These are phyloP conservation scores for Tapera naevia DNA, from an alignment of 2,797 vertebrate genomes.

Conservation along the genomic window DNA sequence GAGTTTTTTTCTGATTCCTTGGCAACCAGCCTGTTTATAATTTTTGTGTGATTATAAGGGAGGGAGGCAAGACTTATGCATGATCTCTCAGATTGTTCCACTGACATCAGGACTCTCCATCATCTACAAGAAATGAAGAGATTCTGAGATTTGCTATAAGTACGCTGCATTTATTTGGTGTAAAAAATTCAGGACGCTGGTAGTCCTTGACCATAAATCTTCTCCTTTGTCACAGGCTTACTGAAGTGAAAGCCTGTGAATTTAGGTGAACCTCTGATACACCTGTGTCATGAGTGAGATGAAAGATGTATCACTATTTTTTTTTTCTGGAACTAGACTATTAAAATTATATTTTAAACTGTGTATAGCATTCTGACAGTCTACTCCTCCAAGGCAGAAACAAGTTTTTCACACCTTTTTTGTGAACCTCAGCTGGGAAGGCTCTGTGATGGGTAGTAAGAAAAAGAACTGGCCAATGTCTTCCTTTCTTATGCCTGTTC, in stretches of 20 bases:
- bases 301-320: not conserved
- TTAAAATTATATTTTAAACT: not conserved
- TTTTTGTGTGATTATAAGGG: not conserved
- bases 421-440: not conserved
- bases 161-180: not conserved
- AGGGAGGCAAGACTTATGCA: not conserved
- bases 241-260: not conserved
- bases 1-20: not conserved
- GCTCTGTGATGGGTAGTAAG: not conserved
- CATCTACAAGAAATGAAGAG: not conserved
- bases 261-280: not conserved
- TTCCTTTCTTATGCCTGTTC: not conserved
- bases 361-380: not conserved
- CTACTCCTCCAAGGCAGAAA: not conserved
- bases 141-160: not conserved
- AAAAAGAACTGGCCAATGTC: not conserved
- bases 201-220: not conserved
- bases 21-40: not conserved
- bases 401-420: not conserved
- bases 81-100: not conserved
- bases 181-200: not conserved
- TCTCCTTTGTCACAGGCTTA: not conserved
- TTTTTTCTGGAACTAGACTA: not conserved
- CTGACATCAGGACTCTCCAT: not conserved
- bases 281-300: not conserved